Evolutionary conservation across 1,140 invertebrate genomes (phyloP), one percentile per base, ranked within the genome.

Genomic region (Agrilus planipennis): DNA sequence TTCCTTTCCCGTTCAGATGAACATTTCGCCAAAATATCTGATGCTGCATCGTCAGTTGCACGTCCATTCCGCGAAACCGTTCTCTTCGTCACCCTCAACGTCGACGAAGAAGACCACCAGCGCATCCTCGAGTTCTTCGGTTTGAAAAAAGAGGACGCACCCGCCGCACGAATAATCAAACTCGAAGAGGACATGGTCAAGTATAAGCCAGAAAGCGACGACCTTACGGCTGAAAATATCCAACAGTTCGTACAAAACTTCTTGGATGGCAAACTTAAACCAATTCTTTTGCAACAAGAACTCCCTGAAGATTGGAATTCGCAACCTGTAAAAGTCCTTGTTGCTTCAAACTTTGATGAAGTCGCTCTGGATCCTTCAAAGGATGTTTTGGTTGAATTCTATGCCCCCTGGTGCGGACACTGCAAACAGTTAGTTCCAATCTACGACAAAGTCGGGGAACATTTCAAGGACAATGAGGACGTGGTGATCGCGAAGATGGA

Each of bases 91-190:
- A 89, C 84, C 41, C 92, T 99, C 59, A 83, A 99, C 64, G 79
- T 85, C 28, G 89, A 90, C 57, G 88, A 96, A 63, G 83, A 91
- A 62, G 95, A 99, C 58, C 94, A 99, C 63, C 78, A 84, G 49
- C 79, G 93, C 58, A 98, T 99, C 59, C 72, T 98, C 53, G 95
- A 99, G 69, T 99, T 95, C 87, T 99, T 99, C 64, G 95, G 95
- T 49, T 84, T 98, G 76, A 91, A 89, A 66, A 84, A 85, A 54
- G 79, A 84, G 14, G 87, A 97, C 56, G 75, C 89, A 9, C 95
- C 96, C 10, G 77, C 86, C 7, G 84, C 95, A 60, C 79, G 96
- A 54, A 69, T 99, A 31, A 98, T 99, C 60, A 81, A 81, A 42
- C 68, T 99, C 32, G 89, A 93, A 65, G 89, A 98, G 56, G 93